phyloP scores from a whole-genome alignment of 2,797 vertebrate genomes.

The Nothura maculosa region DNA sequence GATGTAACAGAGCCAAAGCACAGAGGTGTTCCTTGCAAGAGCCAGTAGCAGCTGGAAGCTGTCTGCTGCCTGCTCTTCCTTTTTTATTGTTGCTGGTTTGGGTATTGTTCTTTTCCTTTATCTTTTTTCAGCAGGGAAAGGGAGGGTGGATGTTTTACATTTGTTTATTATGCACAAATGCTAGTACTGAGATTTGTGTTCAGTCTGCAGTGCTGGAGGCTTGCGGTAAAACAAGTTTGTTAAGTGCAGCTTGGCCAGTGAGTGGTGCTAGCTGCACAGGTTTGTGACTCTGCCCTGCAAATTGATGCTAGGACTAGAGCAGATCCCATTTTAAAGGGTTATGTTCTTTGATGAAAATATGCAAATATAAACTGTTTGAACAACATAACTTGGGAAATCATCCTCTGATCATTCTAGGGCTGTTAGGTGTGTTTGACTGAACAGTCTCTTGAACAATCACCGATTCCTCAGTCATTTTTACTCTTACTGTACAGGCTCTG shows the following conservation, averaged over 20 bases:
- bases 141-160: not conserved
- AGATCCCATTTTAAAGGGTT: not conserved
- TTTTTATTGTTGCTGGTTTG: not conserved
- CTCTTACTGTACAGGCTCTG: rapidly evolving
- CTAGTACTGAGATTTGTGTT: not conserved
- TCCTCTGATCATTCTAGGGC: slow-evolving; percentile 8
- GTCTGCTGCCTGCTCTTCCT: not conserved
- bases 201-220: not conserved
- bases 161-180: not conserved
- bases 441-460: not conserved
- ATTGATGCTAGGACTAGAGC: not conserved
- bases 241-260: slow-evolving; percentile 13
- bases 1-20: not conserved
- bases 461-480: not conserved
- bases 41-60: not conserved
- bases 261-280: slow-evolving; percentile 58
- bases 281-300: slow-evolving; percentile 5
- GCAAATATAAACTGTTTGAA: slow-evolving; percentile 36
- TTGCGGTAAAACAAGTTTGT: not conserved
- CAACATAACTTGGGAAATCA: slow-evolving; percentile 20
- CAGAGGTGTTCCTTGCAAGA: not conserved
- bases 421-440: not conserved
- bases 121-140: not conserved
- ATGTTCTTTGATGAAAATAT: not conserved
- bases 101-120: not conserved